Conservation (phyloP, 2,888 invertebrate species). For the Cyclophora albipunctata region DNA sequence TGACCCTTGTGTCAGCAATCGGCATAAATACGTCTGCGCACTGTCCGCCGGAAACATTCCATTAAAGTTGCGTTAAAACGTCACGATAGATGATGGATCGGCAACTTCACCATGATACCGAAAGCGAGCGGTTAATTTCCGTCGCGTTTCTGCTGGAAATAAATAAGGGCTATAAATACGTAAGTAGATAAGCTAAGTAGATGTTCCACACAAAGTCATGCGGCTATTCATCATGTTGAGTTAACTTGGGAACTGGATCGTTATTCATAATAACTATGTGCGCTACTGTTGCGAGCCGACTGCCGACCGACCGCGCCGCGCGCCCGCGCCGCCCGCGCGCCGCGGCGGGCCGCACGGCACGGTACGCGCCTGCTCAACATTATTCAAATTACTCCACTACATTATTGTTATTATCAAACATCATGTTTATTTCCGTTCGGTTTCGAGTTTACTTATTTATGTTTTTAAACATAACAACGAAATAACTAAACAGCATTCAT, state of each 20-base stretch:
- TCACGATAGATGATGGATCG: slow-evolving; percentile 38
- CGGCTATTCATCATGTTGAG: slow-evolving; percentile 16
- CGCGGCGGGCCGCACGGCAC: too few relatives aligned
- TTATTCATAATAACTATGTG: slow-evolving; percentile 3
- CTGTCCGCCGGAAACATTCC: slow-evolving; percentile 40
- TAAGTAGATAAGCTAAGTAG: slow-evolving; percentile 10
- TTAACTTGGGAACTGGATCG: slow-evolving; percentile 7
- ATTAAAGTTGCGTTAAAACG: slow-evolving; percentile 40
- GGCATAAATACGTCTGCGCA: slow-evolving; percentile 38
- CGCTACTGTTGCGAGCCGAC: too few relatives aligned
- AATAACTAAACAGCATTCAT: too few relatives aligned
- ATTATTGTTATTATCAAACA: too few relatives aligned
- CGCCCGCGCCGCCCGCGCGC: too few relatives aligned
- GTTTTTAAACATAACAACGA: too few relatives aligned
- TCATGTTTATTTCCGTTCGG: too few relatives aligned
- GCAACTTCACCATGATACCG: slow-evolving; percentile 24
- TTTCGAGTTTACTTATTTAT: too few relatives aligned
- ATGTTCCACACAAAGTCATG: slow-evolving; percentile 7
- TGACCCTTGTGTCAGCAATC: slow-evolving; percentile 40
- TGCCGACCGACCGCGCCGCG: too few relatives aligned
- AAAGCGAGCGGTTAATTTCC: slow-evolving; percentile 30
- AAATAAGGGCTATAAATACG: slow-evolving; percentile 21
- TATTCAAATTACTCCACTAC: too few relatives aligned
- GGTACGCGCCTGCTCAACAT: too few relatives aligned
- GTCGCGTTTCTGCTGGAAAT: slow-evolving; percentile 18